These are phyloP conservation scores for Eira barbara DNA, from an alignment of 2,113 vertebrate species.

Conservation along the genomic window DNA sequence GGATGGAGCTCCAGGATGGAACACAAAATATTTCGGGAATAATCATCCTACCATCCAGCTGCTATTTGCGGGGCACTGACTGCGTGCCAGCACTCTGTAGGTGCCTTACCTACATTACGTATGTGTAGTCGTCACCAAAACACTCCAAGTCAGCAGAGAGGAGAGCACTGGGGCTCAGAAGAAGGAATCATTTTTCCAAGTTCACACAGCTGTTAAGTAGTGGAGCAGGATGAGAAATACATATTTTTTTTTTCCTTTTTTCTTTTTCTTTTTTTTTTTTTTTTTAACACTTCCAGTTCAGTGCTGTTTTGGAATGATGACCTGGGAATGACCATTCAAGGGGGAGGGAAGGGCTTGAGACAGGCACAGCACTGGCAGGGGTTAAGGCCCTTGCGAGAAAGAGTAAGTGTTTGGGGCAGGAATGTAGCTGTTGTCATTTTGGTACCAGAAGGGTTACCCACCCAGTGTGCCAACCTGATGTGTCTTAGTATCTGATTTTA, in stretches of 20 bases:
- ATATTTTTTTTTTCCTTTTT: too few relatives aligned
- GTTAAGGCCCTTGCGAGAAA: background rate
- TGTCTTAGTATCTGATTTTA: slow-evolving; percentile 34
- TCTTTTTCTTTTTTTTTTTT: too few relatives aligned
- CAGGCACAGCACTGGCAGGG: background rate
- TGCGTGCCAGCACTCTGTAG: background rate
- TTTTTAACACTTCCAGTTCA: background rate
- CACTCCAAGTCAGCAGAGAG: background rate
- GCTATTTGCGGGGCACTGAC: background rate
- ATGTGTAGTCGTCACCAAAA: background rate
- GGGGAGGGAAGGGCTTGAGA: background rate
- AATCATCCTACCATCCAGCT: background rate
- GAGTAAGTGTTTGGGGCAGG: background rate
- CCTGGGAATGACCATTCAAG: background rate
- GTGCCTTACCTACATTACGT: background rate
- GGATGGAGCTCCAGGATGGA: background rate
- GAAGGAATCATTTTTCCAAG: background rate
- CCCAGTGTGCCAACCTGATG: background rate
- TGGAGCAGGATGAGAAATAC: background rate
- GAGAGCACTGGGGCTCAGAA: background rate
- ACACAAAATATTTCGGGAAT: background rate
- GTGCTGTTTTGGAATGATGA: background rate
- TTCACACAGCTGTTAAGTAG: background rate
- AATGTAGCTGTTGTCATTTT: background rate
- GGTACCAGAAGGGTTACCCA: background rate